Percentiles rank a stretch among this genome's conserved stretches.
These are phyloP conservation scores for Spea multiplicata DNA, from an alignment of 2,113 vertebrate genomes.

Conservation along the genomic window DNA sequence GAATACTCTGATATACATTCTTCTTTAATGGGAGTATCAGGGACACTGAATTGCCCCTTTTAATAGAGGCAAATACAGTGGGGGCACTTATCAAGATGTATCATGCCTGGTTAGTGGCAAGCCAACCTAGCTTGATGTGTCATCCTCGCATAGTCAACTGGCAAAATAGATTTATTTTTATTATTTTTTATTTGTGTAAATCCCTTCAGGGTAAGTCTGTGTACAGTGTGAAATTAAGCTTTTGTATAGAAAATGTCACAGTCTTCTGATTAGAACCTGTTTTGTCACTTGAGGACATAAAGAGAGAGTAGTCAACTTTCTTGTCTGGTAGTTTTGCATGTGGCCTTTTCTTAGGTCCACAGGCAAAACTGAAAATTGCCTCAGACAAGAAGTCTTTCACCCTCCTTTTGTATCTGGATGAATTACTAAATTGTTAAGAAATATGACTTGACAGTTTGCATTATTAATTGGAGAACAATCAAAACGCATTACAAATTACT, in stretches of 20 bases:
- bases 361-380: constrained; percentile 55
- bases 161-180: no score
- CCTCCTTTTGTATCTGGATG: constrained; percentile 51
- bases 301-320: constrained; percentile 38
- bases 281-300: constrained; percentile 27
- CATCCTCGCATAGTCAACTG: no score
- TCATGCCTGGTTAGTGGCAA: no score
- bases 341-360: constrained; percentile 56
- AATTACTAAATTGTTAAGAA: constrained; percentile 56
- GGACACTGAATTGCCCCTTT: no score
- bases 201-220: neutral
- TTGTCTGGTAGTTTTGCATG: constrained; percentile 43
- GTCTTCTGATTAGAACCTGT: constrained; percentile 14
- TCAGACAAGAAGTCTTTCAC: constrained; percentile 51
- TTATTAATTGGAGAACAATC: constrained; percentile 60
- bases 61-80: no score
- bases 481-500: constrained; percentile 53
- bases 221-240: constrained; percentile 21
- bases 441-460: constrained; percentile 55
- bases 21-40: no score
- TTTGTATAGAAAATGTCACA: constrained; percentile 35
- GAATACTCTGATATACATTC: no score
- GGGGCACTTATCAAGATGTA: no score
- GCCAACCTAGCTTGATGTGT: no score
- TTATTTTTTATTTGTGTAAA: no score